A percentile compares a stretch with the other conserved stretches of the same genome.
Conservation (phyloP, 2,888 invertebrate genomes). For the Clostera curtula region DNA sequence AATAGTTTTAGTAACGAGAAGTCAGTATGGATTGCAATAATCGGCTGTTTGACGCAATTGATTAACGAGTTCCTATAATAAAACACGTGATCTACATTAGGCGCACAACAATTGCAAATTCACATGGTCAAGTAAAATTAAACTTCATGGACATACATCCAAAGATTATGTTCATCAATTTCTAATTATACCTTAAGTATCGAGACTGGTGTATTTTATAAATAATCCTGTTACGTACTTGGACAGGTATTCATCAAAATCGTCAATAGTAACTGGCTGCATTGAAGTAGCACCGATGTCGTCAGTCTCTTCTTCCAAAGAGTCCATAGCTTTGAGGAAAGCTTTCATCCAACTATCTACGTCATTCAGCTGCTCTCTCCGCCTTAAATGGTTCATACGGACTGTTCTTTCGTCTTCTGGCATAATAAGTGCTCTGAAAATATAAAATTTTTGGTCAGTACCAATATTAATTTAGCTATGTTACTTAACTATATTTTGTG, state of each 20-base stretch:
- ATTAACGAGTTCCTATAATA: too few relatives aligned
- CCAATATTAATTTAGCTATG: too few relatives aligned
- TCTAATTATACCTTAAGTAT: too few relatives aligned
- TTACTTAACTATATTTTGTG: too few relatives aligned
- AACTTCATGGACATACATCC: too few relatives aligned
- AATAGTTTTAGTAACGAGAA: too few relatives aligned
- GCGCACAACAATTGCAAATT: too few relatives aligned
- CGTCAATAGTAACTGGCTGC: constrained; percentile 93
- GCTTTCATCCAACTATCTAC: constrained; percentile 93
- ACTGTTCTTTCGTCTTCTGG: constrained; percentile 90
- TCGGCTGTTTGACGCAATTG: too few relatives aligned
- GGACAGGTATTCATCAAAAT: constrained; percentile 91
- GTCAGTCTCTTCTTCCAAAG: constrained; percentile 85
- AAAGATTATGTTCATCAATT: too few relatives aligned
- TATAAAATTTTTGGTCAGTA: not conserved
- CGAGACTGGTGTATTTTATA: too few relatives aligned
- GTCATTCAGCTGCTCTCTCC: constrained; percentile 87
- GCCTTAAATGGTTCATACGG: constrained; percentile 88
- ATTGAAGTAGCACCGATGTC: constrained; percentile 89
- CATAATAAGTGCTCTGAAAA: constrained; percentile 86
- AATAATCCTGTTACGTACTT: constrained; percentile 75
- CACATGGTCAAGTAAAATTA: too few relatives aligned
- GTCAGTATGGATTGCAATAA: too few relatives aligned
- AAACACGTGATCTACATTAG: not conserved
- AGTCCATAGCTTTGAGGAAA: constrained; percentile 91